A percentile compares a stretch with the other conserved stretches of the same genome.
phyloP scores from a whole-genome alignment of 2,797 vertebrate genomes.

The Neosilurus mollespiculum region DNA sequence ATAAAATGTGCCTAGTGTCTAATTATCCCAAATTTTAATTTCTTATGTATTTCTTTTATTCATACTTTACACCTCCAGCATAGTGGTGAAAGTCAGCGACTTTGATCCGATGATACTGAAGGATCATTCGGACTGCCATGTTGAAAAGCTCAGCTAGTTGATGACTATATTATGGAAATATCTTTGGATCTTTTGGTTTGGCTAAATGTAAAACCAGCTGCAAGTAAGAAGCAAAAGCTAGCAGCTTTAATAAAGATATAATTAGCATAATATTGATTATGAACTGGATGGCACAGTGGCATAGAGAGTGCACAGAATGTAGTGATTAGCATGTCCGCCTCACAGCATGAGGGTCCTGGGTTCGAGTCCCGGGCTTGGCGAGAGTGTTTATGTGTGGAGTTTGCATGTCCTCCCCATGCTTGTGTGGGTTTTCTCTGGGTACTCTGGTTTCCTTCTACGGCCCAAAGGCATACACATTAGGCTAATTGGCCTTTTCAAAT shows the following conservation, averaged over 20 bases:
- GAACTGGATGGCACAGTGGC: no score
- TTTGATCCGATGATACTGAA: background rate
- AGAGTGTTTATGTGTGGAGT: no score
- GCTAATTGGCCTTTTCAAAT: no score
- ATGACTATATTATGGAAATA: background rate
- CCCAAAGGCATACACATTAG: no score
- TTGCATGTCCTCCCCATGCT: no score
- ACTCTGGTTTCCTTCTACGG: no score
- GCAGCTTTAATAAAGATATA: background rate
- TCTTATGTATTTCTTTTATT: background rate
- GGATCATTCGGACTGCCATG: background rate
- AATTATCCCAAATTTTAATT: background rate
- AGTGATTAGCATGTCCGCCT: no score
- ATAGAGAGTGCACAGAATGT: no score
- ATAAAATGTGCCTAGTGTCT: background rate
- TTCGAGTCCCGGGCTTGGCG: no score
- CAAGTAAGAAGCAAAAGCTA: background rate
- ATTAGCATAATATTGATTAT: background rate
- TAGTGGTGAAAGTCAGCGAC: background rate
- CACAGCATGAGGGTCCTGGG: no score
- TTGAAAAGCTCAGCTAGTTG: background rate
- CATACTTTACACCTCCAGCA: background rate
- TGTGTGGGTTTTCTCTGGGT: no score
- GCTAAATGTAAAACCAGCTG: background rate
- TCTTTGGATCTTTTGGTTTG: background rate